Evolutionary conservation across 2,797 vertebrate species (phyloP), one percentile per base, ranked within the genome.

Genomic region (Protonibea diacanthus): DNA sequence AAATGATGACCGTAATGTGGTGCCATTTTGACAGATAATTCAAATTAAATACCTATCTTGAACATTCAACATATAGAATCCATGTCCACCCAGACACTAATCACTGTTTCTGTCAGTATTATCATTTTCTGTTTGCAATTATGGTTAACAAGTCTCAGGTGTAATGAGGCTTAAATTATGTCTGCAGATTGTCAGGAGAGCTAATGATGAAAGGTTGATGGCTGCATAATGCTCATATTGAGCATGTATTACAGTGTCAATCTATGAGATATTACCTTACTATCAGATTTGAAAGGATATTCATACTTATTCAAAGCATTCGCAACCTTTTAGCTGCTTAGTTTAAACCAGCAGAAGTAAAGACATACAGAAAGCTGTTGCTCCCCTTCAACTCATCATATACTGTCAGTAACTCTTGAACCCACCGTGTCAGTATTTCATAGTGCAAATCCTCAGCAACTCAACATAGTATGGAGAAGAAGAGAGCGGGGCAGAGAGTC

Each of bases 151-250:
- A 71, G 65, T 18, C 62, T 67, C 33, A 5, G 49, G 51, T 61
- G 73, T 83, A 78, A 70, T 33, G 65, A 83, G 45, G 78, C 62
- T 47, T 74, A 25, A 64, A 71, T 74, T 44, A 83, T 78, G 76
- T 83, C 73, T 53, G 40, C 58, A 74, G 71, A 76, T 52, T 52
- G 72, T 79, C 62, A 68, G 11, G 14, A 72, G 38, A 68, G 48
- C 29, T 42, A 56, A 68, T 71, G 53, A 77, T 40, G 23, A 71
- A 68, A 38, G 65, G 62, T 15, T 70, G 42, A 85, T 49, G 45
- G 57, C 20, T 52, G 18, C 13, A 59, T 12, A 63, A 47, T 1
- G 14, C 0, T 51, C n/a, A 20, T 13, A 47, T 10, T 6, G 9
- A 73, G 21, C 18, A 57, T 23, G 11, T 13, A 23, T n/a, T 11